Conservation (phyloP, 1,140 invertebrate genomes). For the Lucilia sericata region DNA sequence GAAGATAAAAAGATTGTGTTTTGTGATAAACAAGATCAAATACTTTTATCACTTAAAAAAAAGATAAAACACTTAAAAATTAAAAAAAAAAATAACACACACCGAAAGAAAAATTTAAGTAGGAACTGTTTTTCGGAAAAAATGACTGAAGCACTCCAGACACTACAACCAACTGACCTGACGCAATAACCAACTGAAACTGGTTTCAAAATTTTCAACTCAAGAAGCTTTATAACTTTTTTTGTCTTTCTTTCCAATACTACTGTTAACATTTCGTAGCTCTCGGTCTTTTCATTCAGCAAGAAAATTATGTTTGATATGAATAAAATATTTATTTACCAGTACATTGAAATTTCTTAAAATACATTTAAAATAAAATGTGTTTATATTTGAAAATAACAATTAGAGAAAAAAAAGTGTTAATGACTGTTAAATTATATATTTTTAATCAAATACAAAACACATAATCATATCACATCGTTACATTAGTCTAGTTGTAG, state of each 20-base stretch:
- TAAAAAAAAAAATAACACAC: too few relatives aligned
- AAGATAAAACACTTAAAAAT: too few relatives aligned
- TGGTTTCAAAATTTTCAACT: constrained; percentile 54
- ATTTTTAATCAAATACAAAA: background rate
- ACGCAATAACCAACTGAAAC: constrained; percentile 65
- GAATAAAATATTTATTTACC: too few relatives aligned
- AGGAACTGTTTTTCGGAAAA: too few relatives aligned
- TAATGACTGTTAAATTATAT: constrained; percentile 17
- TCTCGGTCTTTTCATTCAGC: background rate
- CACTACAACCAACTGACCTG: constrained; percentile 59
- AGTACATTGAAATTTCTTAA: background rate
- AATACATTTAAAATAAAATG: background rate
- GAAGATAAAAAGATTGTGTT: too few relatives aligned
- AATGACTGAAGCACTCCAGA: too few relatives aligned
- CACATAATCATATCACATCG: background rate
- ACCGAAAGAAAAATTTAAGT: too few relatives aligned
- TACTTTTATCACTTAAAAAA: too few relatives aligned
- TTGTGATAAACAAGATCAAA: too few relatives aligned
- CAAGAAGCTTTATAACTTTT: constrained; percentile 37
- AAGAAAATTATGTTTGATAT: constrained; percentile 17
- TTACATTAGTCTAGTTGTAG: background rate
- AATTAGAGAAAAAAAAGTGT: background rate
- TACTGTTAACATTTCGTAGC: too few relatives aligned
- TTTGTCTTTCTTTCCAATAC: background rate
- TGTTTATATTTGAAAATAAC: too few relatives aligned